These are phyloP conservation scores for Bellardia pandia DNA, from an alignment of 2,888 invertebrate genomes.

Conservation along the genomic window DNA sequence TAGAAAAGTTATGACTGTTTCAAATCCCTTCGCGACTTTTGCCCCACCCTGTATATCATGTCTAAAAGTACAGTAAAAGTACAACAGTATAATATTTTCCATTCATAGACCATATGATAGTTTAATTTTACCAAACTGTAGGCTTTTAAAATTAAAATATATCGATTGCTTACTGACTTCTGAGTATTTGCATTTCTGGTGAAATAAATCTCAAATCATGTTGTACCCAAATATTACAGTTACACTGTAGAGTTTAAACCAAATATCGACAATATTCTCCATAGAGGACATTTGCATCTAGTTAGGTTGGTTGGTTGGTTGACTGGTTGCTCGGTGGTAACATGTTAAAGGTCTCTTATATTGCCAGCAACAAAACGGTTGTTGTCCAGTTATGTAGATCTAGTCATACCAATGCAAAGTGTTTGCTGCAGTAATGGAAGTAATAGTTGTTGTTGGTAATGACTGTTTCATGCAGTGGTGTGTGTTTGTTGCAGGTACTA, in stretches of 20 bases:
- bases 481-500: constrained; percentile 25
- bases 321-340: constrained; percentile 47
- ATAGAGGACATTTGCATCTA: constrained; percentile 38
- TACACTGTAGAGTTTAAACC: constrained; percentile 42
- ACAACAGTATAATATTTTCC: too few relatives aligned
- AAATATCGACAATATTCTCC: constrained; percentile 46
- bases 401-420: constrained; percentile 42
- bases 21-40: too few relatives aligned
- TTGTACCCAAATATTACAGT: neutral
- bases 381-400: constrained; percentile 52
- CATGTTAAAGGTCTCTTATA: constrained; percentile 64
- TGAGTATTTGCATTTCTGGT: too few relatives aligned
- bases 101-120: too few relatives aligned
- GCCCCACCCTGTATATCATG: too few relatives aligned
- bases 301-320: constrained; percentile 34
- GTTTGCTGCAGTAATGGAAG: constrained; percentile 16
- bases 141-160: too few relatives aligned
- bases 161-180: too few relatives aligned
- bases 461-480: constrained; percentile 18
- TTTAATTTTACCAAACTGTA: too few relatives aligned
- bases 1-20: too few relatives aligned
- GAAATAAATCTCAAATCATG: too few relatives aligned
- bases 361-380: constrained; percentile 65
- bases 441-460: constrained; percentile 24
- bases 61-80: too few relatives aligned